These are phyloP conservation scores for Donacobius atricapilla DNA, from an alignment of 2,113 vertebrate species.

Conservation along the genomic window DNA sequence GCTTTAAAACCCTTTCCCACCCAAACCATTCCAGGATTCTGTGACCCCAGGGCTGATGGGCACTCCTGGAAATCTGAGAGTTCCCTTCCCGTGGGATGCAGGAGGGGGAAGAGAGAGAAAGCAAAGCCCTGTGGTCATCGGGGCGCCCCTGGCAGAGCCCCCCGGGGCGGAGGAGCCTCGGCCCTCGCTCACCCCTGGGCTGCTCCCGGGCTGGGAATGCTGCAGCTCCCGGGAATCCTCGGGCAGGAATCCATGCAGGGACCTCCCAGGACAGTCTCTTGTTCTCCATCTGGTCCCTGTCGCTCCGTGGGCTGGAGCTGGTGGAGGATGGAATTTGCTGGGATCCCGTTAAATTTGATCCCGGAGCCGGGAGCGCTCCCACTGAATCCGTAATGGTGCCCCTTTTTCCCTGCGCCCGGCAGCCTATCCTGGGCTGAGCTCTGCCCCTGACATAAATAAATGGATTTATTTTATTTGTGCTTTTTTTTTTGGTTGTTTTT, in stretches of 20 bases:
- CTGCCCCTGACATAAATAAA: neutral
- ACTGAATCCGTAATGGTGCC: neutral
- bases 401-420: neutral
- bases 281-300: neutral
- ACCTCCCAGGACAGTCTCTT: neutral
- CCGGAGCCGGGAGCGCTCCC: neutral
- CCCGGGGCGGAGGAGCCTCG: neutral
- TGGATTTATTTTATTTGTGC: rapidly evolving
- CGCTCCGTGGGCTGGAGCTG: neutral
- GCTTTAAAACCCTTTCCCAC: neutral
- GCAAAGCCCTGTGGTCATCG: neutral
- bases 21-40: neutral
- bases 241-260: neutral
- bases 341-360: neutral
- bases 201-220: neutral
- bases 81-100: neutral
- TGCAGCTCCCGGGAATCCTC: rapidly evolving
- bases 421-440: neutral
- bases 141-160: neutral
- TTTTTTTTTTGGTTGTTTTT: neutral
- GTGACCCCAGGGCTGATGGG: too few relatives aligned
- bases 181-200: neutral
- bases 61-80: too few relatives aligned
- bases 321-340: neutral
- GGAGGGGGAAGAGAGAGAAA: too few relatives aligned